Evolutionary conservation across 1,140 invertebrate genomes (phyloP), one percentile per base, ranked within the genome.

Genomic region (Drosophila tropicalis): DNA sequence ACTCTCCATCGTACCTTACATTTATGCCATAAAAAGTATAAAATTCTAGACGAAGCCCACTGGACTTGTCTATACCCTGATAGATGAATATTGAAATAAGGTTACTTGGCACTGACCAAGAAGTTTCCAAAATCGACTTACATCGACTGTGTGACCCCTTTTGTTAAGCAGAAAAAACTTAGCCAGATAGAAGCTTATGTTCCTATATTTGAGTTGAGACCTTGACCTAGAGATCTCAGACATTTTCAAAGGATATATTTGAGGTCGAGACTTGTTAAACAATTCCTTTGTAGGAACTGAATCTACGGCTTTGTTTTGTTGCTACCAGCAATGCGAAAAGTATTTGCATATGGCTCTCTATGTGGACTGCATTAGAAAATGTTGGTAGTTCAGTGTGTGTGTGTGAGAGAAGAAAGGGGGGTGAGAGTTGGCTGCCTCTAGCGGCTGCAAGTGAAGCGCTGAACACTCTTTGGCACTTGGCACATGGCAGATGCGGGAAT

Each of bases 281-380:
- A 19, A 47, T 6, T 29, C 6, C 29, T 29, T 29, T 29, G 5
- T 19, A 19, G 3, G 7, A 47, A 57, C 9, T 12, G 32, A 10
- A 17, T 25, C 22, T 25, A 29, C 25, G 32, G 56, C 10, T 58
- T 58, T 57, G 44, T 57, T 57, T 57, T 32, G 22, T 32, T 15
- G 25, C 25, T 40, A 15, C 10, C 67, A 81, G 78, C 70, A 64
- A 56, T 64, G 73, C 54, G 55, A 60, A 81, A 86, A 75, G 79
- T 86, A 85, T 85, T 85, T 85, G 82, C 81, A 85, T 85, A 86
- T 85, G 82, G 73, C 70, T 72, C 62, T 70, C 61, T 76, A 61
- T 56, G 73, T 67, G 47, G 67, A 64, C 66, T 81, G 75, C 70
- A 72, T 75, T 72, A 74, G 79, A 66, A 60, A 71, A 36, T 65